Evolutionary conservation across 1,140 invertebrate genomes (phyloP).

Genomic region (Drosophila nikananu): DNA sequence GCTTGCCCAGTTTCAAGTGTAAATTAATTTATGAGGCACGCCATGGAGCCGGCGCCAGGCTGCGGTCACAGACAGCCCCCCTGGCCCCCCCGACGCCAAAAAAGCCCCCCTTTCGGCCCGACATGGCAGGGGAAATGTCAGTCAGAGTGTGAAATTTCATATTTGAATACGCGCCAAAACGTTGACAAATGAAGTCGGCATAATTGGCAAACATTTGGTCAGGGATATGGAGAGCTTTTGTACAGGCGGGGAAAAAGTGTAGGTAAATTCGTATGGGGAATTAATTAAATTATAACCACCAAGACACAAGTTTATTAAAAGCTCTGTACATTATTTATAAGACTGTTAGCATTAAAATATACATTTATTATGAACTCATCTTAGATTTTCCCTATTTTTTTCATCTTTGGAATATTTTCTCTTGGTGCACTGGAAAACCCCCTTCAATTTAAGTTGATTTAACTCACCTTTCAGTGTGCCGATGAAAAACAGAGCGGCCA

Average conservation of each 20-base stretch:
- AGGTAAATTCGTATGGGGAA: too few species aligned
- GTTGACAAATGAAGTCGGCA: constrained; percentile 74
- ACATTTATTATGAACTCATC: too few species aligned
- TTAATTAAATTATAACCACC: not conserved
- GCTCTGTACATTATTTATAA: not conserved
- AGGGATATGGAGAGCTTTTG: constrained; percentile 25
- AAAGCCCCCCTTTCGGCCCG: not conserved
- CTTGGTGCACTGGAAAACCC: not conserved
- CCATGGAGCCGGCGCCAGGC: constrained; percentile 67
- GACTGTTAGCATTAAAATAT: not conserved
- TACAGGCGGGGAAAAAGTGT: constrained; percentile 3
- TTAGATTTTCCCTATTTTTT: not conserved
- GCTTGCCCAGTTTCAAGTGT: constrained; percentile 75
- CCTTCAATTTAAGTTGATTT: constrained; percentile 20
- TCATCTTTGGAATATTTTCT: not conserved
- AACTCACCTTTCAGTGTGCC: constrained; percentile 68
- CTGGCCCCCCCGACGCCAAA: not conserved
- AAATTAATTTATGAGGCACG: constrained; percentile 82
- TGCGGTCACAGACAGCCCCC: constrained; percentile 49
- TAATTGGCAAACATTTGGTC: constrained; percentile 67
- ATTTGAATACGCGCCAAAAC: constrained; percentile 62
- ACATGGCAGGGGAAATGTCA: constrained; percentile 67
- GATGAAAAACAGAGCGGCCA: constrained; percentile 55
- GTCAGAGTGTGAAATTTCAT: constrained; percentile 80
- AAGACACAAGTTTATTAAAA: not conserved